Evolutionary conservation across 2,888 invertebrate genomes (phyloP).

Genomic region (Halictus ligatus): DNA sequence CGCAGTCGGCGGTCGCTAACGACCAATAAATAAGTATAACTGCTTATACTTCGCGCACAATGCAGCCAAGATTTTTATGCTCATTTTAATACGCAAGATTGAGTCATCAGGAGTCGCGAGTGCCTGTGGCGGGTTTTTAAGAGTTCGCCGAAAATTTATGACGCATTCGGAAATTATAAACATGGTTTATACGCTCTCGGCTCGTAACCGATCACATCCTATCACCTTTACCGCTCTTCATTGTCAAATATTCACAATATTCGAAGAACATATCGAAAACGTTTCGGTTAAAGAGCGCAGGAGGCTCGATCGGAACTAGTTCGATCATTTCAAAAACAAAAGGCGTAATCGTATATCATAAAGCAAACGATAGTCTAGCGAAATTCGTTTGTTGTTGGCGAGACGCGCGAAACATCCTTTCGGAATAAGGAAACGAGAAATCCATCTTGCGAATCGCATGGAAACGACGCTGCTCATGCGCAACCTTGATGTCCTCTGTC

Average conservation of each 20-base stretch:
- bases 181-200: not conserved
- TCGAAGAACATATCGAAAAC: not conserved
- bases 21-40: conserved; percentile 61
- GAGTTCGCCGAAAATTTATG: not conserved
- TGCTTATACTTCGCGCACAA: conserved; percentile 25
- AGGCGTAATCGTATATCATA: not conserved
- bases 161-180: not conserved
- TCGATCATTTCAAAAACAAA: not conserved
- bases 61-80: conserved; percentile 30
- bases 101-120: not conserved
- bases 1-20: conserved; percentile 47
- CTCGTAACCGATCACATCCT: not conserved
- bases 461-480: conserved; percentile 48
- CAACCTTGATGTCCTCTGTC: conserved; percentile 64
- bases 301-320: not conserved
- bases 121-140: not conserved
- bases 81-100: conserved; percentile 9
- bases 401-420: not conserved
- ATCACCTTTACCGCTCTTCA: not conserved
- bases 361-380: not conserved
- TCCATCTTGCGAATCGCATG: conserved; percentile 33
- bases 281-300: too few species aligned
- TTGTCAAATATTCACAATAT: not conserved
- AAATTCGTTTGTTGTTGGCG: not conserved
- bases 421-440: conserved; percentile 40